phyloP scores from a whole-genome alignment of 2,113 vertebrate species.

The Ictalurus punctatus region DNA sequence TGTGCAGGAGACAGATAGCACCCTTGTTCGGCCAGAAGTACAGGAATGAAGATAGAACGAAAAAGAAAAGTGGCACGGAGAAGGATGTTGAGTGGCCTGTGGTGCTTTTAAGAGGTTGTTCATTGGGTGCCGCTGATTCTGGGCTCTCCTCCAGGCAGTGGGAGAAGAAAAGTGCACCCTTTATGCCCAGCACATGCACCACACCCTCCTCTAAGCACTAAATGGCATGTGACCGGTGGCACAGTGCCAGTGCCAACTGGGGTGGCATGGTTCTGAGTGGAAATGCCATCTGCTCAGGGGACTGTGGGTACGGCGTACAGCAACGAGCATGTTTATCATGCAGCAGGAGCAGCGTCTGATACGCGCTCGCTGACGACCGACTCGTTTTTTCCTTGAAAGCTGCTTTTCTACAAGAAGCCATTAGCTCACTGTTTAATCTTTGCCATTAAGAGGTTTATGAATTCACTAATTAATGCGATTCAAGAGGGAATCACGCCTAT shows the following conservation, averaged over 20 bases:
- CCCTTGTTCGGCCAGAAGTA: constrained; percentile 16
- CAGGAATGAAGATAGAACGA: background rate
- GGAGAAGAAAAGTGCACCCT: background rate
- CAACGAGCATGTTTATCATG: constrained; percentile 15
- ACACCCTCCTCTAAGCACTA: constrained; percentile 10
- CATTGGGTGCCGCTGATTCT: constrained; percentile 8
- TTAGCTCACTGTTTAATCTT: constrained; percentile 21
- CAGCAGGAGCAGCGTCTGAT: constrained; percentile 8
- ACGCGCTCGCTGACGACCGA: no score
- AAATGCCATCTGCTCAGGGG: constrained; percentile 52
- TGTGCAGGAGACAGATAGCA: constrained; percentile 18
- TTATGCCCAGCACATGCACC: background rate
- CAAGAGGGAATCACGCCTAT: constrained; percentile 17
- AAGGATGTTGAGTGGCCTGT: background rate
- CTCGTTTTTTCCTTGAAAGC: constrained; percentile 27
- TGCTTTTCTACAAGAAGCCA: background rate
- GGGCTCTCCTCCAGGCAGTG: constrained; percentile 31
- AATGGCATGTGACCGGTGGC: constrained; percentile 46
- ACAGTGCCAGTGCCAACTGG: constrained; percentile 45
- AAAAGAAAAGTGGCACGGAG: background rate
- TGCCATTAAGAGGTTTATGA: constrained; percentile 16
- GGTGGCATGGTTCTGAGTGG: constrained; percentile 30
- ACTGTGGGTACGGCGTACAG: background rate
- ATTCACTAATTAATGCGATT: constrained; percentile 14
- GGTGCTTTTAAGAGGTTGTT: constrained; percentile 2